These are phyloP conservation scores for Botia kubotai DNA, from an alignment of 2,797 vertebrate genomes.

Conservation along the genomic window DNA sequence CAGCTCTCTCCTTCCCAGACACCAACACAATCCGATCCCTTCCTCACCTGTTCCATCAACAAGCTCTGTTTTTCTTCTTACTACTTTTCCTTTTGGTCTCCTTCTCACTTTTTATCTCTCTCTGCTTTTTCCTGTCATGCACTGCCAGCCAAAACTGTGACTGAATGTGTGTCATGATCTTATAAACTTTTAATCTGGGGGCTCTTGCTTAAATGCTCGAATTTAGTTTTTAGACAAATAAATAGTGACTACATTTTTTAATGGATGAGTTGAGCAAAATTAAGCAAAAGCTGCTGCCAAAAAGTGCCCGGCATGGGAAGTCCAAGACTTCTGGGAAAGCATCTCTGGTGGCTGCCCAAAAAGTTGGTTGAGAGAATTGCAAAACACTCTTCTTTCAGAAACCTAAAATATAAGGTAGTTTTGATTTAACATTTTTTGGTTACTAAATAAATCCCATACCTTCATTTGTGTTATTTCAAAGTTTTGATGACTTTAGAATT, in stretches of 20 bases:
- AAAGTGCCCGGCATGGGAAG: not conserved
- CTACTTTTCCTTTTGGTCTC: slow-evolving; percentile 16
- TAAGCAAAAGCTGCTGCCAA: not conserved
- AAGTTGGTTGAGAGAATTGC: not conserved
- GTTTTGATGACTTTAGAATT: not conserved
- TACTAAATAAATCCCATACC: not conserved
- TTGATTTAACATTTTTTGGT: not conserved
- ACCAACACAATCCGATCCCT: slow-evolving; percentile 59
- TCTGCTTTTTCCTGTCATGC: slow-evolving; percentile 10
- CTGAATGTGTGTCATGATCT: not conserved
- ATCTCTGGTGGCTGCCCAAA: not conserved
- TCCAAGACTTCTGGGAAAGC: not conserved
- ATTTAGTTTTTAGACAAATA: not conserved
- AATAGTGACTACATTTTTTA: not conserved
- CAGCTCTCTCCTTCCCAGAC: slow-evolving; percentile 42
- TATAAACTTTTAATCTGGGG: not conserved
- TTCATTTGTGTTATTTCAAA: not conserved
- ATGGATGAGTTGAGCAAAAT: not conserved
- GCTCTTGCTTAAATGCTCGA: not conserved
- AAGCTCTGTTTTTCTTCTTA: slow-evolving; percentile 55
- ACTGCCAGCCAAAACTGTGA: not conserved
- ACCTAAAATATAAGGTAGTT: not conserved
- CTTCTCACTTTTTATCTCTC: slow-evolving; percentile 20
- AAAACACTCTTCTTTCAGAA: not conserved
- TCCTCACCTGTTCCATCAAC: slow-evolving; percentile 49